Base-by-base conservation (phyloP, 2,888 invertebrate genomes). In the Himalopsyche kuldschensis region DNA sequence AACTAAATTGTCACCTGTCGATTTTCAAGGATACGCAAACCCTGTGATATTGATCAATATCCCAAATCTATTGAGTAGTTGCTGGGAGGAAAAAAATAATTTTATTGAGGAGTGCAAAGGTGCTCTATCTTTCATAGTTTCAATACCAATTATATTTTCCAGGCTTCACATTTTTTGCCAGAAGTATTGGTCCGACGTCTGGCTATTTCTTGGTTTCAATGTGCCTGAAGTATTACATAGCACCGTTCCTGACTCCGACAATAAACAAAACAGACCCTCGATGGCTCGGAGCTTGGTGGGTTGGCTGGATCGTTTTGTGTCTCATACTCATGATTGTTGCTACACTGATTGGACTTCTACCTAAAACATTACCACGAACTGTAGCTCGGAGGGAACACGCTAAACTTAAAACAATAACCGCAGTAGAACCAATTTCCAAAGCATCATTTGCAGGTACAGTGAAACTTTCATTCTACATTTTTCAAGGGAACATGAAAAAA, bases 261-360 rank as follows among this genome's bases (percentile, higher is more conserved):
- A 94, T 96, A 84, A 92, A 91, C 24, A 93, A 92, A 83, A 91
- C 91, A 82, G 95, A 96, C 90, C 95, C 95, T 0, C 91, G 95
- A 86, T 96, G 96, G 96, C 89, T 96, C 75, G 96, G 96, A 0
- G 96, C 96, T 20, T 96, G 96, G 96, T 96, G 96, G 96, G 88
- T 95, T 77, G 95, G 95, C 0, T 95, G 95, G 94, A 90, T 95
- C 30, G 91, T 95, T 20, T 89, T 95, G 63, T 94, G 93, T n/a
- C 88, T 91, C 0, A 88, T 94, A 3, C 89, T 95, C 24, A 90
- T 93, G 69, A 85, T 94, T 8, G 93, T 94, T 11, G 93, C 94
- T 0, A 91, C 93, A 15, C 90, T 95, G 3, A 88, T 95, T 24
- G 93, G 94, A 0, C 90, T 95, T 83, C 95, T 95, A 87, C 95